Evolutionary conservation across 2,888 invertebrate genomes (phyloP).

Genomic region (Rhaphigaster nebulosa): DNA sequence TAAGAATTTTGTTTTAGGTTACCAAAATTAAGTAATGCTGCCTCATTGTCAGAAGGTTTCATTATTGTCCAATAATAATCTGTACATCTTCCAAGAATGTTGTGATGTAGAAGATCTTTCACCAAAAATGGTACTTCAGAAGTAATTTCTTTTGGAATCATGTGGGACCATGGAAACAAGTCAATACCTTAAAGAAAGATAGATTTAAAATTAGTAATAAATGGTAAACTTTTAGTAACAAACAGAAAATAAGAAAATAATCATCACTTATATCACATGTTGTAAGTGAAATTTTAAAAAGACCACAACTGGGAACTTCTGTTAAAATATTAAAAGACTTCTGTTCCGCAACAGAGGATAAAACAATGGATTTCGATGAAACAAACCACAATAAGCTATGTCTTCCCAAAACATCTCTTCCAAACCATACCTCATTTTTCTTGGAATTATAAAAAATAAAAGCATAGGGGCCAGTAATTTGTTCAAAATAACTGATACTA

Average conservation of each 20-base stretch:
- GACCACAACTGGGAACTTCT: conserved; percentile 67
- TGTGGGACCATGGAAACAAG: conserved; percentile 66
- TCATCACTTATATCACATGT: conserved; percentile 57
- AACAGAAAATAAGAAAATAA: neutral
- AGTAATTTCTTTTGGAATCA: conserved; percentile 48
- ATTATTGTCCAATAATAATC: conserved; percentile 25
- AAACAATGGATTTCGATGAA: conserved; percentile 56
- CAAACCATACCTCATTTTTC: conserved; percentile 79
- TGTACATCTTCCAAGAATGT: conserved; percentile 18
- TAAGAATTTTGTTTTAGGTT: neutral
- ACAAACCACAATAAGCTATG: conserved; percentile 79
- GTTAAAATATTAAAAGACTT: conserved; percentile 55
- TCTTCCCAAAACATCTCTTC: conserved; percentile 87
- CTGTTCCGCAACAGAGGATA: conserved; percentile 67
- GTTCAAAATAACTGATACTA: conserved; percentile 69
- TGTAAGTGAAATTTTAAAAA: conserved; percentile 66
- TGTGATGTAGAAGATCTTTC: conserved; percentile 37
- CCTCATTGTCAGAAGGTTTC: neutral
- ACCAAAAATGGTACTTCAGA: neutral
- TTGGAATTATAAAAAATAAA: conserved; percentile 79
- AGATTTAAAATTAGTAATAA: conserved; percentile 63
- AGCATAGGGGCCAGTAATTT: conserved; percentile 86
- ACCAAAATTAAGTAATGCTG: conserved; percentile 3
- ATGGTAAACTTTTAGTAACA: neutral
- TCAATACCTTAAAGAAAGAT: conserved; percentile 68